Evolutionary conservation across 1,140 invertebrate genomes (phyloP).

Genomic region (Hyles euphorbiae): DNA sequence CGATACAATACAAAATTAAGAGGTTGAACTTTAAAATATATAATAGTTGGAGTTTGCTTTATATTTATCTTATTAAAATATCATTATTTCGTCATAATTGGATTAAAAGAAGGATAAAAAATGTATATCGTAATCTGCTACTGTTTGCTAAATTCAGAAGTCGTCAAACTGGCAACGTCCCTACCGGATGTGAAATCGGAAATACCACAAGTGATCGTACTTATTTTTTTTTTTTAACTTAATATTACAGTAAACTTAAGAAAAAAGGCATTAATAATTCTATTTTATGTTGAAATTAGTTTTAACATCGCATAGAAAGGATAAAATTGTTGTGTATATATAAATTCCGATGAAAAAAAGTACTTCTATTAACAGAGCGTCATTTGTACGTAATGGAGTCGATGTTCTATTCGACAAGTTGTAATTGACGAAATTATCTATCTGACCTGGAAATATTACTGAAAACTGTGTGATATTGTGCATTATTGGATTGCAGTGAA

Average conservation of each 20-base stretch:
- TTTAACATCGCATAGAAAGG: too few species aligned
- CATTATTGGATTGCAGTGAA: conserved; percentile 46
- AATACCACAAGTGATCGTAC: conserved; percentile 13
- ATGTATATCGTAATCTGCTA: conserved; percentile 9
- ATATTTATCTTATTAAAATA: too few species aligned
- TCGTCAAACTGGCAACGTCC: conserved; percentile 68
- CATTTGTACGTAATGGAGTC: conserved; percentile 75
- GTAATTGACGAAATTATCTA: conserved; percentile 40
- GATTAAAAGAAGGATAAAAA: not conserved
- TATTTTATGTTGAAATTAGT: too few species aligned
- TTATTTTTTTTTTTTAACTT: too few species aligned
- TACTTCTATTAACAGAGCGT: conserved; percentile 64
- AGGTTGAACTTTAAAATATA: too few species aligned
- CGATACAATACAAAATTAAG: too few species aligned
- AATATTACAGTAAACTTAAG: too few species aligned
- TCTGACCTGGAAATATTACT: conserved; percentile 48
- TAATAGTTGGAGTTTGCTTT: too few species aligned
- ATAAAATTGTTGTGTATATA: not conserved
- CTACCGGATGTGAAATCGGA: conserved; percentile 33
- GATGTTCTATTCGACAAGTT: conserved; percentile 55
- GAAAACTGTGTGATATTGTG: conserved; percentile 44
- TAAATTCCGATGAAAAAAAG: conserved; percentile 57
- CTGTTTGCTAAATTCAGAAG: conserved; percentile 67
- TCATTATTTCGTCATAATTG: too few species aligned
- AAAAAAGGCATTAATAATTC: too few species aligned